A percentile compares a stretch with the other conserved stretches of the same genome.
Evolutionary conservation across 2,888 invertebrate species (phyloP).

Genomic region (Ellobium chinense): DNA sequence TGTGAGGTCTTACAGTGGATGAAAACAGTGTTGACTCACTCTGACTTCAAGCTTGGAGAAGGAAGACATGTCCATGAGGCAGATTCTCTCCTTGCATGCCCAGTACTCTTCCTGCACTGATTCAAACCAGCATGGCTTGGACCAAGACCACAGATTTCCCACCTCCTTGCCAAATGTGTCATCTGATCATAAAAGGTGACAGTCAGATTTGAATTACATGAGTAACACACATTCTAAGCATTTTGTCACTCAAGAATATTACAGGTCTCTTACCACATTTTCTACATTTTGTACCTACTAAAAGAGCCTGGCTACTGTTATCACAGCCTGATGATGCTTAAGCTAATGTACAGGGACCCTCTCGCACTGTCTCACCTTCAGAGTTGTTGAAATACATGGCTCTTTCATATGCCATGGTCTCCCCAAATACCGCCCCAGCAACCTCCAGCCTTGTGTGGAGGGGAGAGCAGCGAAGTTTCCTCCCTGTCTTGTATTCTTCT

Average conservation of each 20-base stretch:
- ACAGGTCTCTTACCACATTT: neutral
- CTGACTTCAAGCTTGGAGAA: conserved; percentile 97
- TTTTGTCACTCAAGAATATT: neutral
- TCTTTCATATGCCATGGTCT: conserved; percentile 98
- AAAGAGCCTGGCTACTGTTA: too few species aligned
- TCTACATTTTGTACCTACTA: neutral
- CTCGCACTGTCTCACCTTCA: conserved; percentile 27
- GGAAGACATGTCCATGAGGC: conserved; percentile 96
- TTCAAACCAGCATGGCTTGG: conserved; percentile 96
- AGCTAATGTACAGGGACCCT: neutral
- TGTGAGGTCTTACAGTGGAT: too few species aligned
- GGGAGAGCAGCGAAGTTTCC: conserved; percentile 90
- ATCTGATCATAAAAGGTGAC: neutral
- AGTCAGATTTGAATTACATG: neutral
- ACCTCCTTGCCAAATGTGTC: conserved; percentile 11
- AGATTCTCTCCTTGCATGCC: conserved; percentile 94
- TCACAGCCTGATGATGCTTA: too few species aligned
- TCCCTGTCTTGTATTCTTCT: conserved; percentile 65
- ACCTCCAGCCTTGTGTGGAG: conserved; percentile 94
- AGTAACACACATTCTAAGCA: neutral
- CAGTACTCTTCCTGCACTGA: conserved; percentile 92
- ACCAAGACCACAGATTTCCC: conserved; percentile 84
- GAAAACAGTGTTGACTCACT: too few species aligned
- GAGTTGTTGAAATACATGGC: conserved; percentile 88
- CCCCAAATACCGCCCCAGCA: conserved; percentile 96